A percentile compares a stretch with the other conserved stretches of the same genome.
These are phyloP conservation scores for Alosa sapidissima DNA, from an alignment of 2,797 vertebrate genomes.

Conservation along the genomic window DNA sequence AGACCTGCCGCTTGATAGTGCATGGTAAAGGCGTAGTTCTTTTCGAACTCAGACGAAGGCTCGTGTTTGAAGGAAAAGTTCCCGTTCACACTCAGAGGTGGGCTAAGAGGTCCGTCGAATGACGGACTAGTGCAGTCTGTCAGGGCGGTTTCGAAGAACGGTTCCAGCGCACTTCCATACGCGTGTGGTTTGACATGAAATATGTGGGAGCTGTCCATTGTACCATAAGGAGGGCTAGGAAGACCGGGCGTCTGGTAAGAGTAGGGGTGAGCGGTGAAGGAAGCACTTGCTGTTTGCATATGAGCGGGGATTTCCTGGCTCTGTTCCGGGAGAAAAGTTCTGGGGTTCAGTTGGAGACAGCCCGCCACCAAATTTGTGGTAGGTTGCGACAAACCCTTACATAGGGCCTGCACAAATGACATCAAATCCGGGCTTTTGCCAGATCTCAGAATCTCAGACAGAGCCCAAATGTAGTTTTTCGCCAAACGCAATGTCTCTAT, in stretches of 20 bases:
- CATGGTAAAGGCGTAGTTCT: constrained; percentile 88
- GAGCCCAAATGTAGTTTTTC: constrained; percentile 98
- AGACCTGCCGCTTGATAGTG: constrained; percentile 82
- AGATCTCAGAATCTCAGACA: constrained; percentile 92
- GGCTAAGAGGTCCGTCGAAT: constrained; percentile 94
- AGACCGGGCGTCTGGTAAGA: constrained; percentile 93
- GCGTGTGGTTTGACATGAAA: constrained; percentile 92
- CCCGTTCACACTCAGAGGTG: constrained; percentile 95
- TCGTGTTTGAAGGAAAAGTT: constrained; percentile 99
- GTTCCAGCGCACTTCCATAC: constrained; percentile 86
- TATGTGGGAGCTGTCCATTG: constrained; percentile 95
- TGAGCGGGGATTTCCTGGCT: constrained; percentile 85
- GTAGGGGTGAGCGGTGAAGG: constrained; percentile 82
- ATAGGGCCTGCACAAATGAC: constrained; percentile 95
- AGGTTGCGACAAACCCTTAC: constrained; percentile 96
- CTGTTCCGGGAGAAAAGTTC: constrained; percentile 96
- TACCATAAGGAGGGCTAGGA: constrained; percentile 95
- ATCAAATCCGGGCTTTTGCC: constrained; percentile 95
- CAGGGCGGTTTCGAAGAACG: constrained; percentile 90
- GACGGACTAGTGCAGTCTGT: constrained; percentile 84
- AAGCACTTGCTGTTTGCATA: constrained; percentile 78
- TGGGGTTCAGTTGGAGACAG: constrained; percentile 94
- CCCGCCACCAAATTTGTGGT: constrained; percentile 97
- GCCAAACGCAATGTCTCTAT: constrained; percentile 95
- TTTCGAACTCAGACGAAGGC: constrained; percentile 81